Conservation (phyloP, 2,113 vertebrate species). For the Smithornis capensis region DNA sequence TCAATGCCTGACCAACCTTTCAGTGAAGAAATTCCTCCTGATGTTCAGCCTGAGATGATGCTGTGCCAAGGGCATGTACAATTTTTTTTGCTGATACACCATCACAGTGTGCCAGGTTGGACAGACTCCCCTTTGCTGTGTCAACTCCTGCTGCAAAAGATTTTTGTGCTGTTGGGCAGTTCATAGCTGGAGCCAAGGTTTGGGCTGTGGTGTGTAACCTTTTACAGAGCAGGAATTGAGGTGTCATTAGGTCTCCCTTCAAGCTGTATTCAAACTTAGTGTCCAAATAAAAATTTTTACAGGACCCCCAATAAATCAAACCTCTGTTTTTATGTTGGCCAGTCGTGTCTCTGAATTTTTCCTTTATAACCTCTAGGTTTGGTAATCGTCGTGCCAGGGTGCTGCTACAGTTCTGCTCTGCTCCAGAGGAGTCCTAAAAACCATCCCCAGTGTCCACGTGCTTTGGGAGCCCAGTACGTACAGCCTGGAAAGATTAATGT, state of each 20-base stretch:
- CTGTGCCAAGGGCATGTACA: fast-evolving
- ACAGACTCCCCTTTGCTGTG: not conserved
- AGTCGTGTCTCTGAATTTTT: not conserved
- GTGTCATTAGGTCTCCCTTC: not conserved
- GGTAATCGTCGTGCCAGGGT: not conserved
- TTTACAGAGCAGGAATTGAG: not conserved
- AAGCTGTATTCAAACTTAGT: not conserved
- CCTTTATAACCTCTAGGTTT: not conserved
- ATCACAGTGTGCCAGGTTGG: not conserved
- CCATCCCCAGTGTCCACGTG: fast-evolving
- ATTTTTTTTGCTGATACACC: not conserved
- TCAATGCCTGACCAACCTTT: not conserved
- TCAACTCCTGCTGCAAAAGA: not conserved
- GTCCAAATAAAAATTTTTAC: not conserved
- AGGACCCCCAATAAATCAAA: not conserved
- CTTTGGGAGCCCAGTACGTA: not conserved
- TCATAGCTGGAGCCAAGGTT: not conserved
- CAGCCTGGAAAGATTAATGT: not conserved
- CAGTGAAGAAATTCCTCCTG: not conserved
- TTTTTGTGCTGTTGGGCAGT: not conserved
- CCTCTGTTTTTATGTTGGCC: not conserved
- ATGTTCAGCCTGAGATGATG: not conserved
- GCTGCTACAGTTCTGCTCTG: not conserved
- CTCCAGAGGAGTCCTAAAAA: not conserved
- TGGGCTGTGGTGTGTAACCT: fast-evolving